Percentiles rank a stretch among this genome's conserved stretches.
These are phyloP conservation scores for Cosmia trapezina DNA, from an alignment of 2,888 invertebrate species.

Conservation along the genomic window DNA sequence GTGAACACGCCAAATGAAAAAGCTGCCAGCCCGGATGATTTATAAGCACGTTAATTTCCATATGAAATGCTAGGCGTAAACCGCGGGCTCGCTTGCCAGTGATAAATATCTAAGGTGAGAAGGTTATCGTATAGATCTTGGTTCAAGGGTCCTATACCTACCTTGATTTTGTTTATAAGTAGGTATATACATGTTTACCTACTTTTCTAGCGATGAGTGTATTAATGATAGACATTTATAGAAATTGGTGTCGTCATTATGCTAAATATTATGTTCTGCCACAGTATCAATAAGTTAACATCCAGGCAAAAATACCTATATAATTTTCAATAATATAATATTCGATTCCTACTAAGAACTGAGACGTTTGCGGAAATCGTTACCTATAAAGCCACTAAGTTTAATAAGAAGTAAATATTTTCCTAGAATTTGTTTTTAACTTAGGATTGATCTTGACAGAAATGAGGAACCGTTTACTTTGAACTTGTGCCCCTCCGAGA, in stretches of 20 bases:
- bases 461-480: constrained; percentile 2
- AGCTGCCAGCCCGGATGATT: constrained; percentile 75
- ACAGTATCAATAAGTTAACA: neutral
- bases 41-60: constrained; percentile 79
- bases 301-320: too few relatives aligned
- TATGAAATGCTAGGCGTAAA: constrained; percentile 63
- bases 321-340: neutral
- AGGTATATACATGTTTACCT: neutral
- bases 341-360: neutral
- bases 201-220: neutral
- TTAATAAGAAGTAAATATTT: constrained; percentile 17
- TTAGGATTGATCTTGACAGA: neutral
- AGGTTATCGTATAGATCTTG: constrained; percentile 40
- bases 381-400: neutral
- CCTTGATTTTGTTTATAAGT: neutral
- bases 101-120: constrained; percentile 34
- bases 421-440: neutral
- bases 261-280: neutral
- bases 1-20: constrained; percentile 74
- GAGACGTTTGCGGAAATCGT: neutral
- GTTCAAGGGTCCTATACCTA: constrained; percentile 9
- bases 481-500: constrained; percentile 19
- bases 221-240: neutral
- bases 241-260: neutral
- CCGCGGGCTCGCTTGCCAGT: constrained; percentile 30